A percentile compares a stretch with the other conserved stretches of the same genome.
These are phyloP conservation scores for Heliothis virescens DNA, from an alignment of 1,140 invertebrate species.

Conservation along the genomic window DNA sequence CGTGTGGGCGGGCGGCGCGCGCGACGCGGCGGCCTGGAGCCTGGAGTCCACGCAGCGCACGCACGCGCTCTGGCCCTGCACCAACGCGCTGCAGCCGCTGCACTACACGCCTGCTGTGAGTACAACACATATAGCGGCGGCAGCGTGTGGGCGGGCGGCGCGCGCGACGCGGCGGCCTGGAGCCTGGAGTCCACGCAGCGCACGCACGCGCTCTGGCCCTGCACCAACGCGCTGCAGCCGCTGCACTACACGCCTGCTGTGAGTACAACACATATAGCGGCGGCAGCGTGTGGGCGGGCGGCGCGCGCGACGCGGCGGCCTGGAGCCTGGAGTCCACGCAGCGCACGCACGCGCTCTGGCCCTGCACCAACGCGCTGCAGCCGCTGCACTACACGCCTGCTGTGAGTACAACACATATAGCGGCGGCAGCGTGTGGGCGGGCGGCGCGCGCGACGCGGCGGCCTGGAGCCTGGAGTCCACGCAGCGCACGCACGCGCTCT, in stretches of 20 bases:
- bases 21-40: slow-evolving; percentile 76
- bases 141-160: slow-evolving; percentile 69
- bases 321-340: slow-evolving; percentile 79
- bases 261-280: slow-evolving; percentile 18
- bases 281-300: slow-evolving; percentile 68
- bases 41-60: slow-evolving; percentile 77
- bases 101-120: slow-evolving; percentile 60
- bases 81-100: slow-evolving; percentile 69
- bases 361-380: slow-evolving; percentile 66
- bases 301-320: slow-evolving; percentile 69
- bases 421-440: slow-evolving; percentile 66
- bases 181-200: slow-evolving; percentile 77
- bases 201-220: slow-evolving; percentile 76
- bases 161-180: slow-evolving; percentile 73
- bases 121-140: slow-evolving; percentile 40
- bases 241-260: slow-evolving; percentile 65
- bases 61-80: slow-evolving; percentile 74
- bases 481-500: slow-evolving; percentile 76
- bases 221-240: slow-evolving; percentile 67
- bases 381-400: slow-evolving; percentile 68
- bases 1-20: slow-evolving; percentile 69
- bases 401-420: slow-evolving; percentile 39
- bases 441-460: slow-evolving; percentile 68
- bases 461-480: slow-evolving; percentile 78
- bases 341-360: slow-evolving; percentile 76